phyloP scores from a whole-genome alignment of 2,797 vertebrate species.

The Enteromius afrohamiltoni region DNA sequence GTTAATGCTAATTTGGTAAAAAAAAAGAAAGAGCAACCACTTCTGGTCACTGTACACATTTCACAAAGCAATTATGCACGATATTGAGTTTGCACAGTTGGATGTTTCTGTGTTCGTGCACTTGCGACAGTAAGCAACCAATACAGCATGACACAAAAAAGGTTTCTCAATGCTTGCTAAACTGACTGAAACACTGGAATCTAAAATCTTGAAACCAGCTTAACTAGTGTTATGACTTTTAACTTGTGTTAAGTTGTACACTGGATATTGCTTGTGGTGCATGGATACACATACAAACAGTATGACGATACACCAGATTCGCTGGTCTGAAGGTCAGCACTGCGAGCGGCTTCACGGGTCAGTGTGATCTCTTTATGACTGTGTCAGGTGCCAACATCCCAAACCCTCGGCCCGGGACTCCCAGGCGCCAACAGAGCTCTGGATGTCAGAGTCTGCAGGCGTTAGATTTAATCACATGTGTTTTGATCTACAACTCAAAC shows the following conservation, averaged over 20 bases:
- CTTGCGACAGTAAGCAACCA: background rate
- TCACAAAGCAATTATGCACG: background rate
- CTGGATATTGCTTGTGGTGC: background rate
- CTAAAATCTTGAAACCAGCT: background rate
- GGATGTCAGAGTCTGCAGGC: conserved; percentile 7
- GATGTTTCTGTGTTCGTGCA: background rate
- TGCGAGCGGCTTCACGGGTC: conserved; percentile 1
- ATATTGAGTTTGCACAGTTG: background rate
- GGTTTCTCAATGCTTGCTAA: background rate
- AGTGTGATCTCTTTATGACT: conserved; percentile 34
- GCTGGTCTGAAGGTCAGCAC: conserved; percentile 42
- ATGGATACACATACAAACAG: conserved; percentile 4
- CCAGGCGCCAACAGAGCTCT: conserved; percentile 15
- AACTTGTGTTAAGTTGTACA: background rate
- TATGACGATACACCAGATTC: background rate
- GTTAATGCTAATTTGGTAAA: too few relatives aligned
- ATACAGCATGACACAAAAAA: background rate
- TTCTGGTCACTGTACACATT: background rate
- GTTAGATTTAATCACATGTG: conserved; percentile 32
- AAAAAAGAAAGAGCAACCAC: too few relatives aligned
- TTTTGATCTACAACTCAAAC: conserved; percentile 15
- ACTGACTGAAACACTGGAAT: background rate
- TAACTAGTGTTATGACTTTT: background rate
- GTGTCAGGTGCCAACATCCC: conserved; percentile 46
- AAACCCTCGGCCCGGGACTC: conserved; percentile 21